Base-by-base conservation (phyloP, 2,888 invertebrate genomes). In the Acanthosoma haemorrhoidale region DNA sequence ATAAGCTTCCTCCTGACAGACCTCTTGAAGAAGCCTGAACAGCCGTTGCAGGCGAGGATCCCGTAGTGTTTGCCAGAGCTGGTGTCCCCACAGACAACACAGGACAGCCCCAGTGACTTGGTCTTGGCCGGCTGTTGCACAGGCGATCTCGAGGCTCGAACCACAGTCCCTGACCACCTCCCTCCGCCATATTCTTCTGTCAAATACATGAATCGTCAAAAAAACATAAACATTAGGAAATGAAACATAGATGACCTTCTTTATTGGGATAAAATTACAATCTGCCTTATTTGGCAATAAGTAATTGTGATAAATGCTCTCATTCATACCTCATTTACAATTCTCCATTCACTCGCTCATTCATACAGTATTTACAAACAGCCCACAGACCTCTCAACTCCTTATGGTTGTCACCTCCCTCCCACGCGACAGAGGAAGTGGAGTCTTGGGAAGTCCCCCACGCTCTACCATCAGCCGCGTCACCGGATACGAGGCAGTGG, bases 1-100 rank as follows among this genome's bases (percentile, higher is more conserved):
- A 97, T 96, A 73, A 98, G 87, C 83, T 97, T 96, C 78, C 97
- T 85, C 68, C 97, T 85, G 38, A 98, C 97, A 75, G 94, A 95
- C 74, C 98, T 83, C 80, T 99, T 99, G 84, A 99, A 99, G 84
- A 99, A 99, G 0, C 99, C 99, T 70, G 95, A 96, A 83, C 99
- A 99, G 0, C 99, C 99, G 78, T 99, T 99, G 81, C 99, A 99
- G 0, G 98, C 98, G 74, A 98, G 85, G 78, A 98, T 97, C 0
- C 98, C 97, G 80, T 96, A 97, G 80, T 97, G 97, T 78, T 97
- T 97, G 2, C 97, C 97, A 2, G 94, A 95, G 76, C 94, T 94
- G 5, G 96, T 96, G 80, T 97, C 97, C 0, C 96, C 96, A 78
- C 97, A 97, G 1, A 98, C 97, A 68, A 96, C 93, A 81, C 97